phyloP scores from a whole-genome alignment of 2,888 invertebrate species.

The Lypha dubia region DNA sequence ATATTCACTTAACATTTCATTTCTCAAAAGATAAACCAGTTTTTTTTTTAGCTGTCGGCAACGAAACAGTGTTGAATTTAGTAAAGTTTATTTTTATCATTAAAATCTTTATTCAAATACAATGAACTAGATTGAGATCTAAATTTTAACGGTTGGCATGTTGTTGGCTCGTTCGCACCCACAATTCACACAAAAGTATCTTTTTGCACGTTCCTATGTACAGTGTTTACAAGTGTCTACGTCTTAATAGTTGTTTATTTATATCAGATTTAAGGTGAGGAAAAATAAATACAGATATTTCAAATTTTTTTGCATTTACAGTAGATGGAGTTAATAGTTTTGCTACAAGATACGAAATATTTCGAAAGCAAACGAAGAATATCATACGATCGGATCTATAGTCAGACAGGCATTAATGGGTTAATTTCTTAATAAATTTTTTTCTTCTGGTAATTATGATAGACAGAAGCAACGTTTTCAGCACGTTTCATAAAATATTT shows the following conservation, averaged over 20 bases:
- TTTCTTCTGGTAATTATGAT: no score
- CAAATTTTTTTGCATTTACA: neutral
- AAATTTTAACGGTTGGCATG: slow-evolving; percentile 7
- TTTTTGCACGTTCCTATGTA: neutral
- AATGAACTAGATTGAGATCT: slow-evolving; percentile 3
- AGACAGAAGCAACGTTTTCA: no score
- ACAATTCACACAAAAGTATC: neutral
- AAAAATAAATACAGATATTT: neutral
- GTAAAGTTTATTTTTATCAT: neutral
- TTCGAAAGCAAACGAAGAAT: no score
- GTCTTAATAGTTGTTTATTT: neutral
- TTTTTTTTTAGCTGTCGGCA: neutral
- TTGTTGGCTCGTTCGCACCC: slow-evolving; percentile 12
- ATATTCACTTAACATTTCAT: neutral
- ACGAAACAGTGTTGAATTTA: neutral
- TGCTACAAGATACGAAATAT: no score
- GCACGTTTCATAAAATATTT: no score
- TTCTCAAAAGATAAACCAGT: neutral
- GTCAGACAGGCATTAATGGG: no score
- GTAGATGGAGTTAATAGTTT: no score
- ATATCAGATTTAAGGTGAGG: neutral
- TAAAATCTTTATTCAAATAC: slow-evolving; percentile 29
- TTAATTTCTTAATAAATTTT: no score
- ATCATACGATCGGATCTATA: no score
- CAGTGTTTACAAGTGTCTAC: slow-evolving; percentile 1